These are phyloP conservation scores for Zoroaster sp. DNA, from an alignment of 53 echinoderm and acorn worm genomes.

Conservation along the genomic window DNA sequence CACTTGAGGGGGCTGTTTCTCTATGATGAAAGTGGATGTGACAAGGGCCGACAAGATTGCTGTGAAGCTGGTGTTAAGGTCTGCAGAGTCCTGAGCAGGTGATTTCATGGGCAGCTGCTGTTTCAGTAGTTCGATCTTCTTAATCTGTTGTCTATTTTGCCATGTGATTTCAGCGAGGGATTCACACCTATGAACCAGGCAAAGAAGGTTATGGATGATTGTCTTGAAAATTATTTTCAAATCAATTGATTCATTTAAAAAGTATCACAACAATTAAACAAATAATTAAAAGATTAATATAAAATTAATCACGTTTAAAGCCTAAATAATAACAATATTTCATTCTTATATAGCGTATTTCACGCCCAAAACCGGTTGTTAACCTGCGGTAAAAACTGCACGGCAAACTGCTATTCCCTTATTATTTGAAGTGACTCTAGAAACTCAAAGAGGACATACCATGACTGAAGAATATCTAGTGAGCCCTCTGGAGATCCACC, in stretches of 20 bases:
- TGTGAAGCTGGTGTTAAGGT: constrained; percentile 85
- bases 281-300: background rate
- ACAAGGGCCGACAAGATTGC: constrained; percentile 91
- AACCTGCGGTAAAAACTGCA: too few species aligned
- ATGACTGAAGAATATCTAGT: constrained; percentile 88
- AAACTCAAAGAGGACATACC: constrained; percentile 55
- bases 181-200: constrained; percentile 74
- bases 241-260: background rate
- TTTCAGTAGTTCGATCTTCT: constrained; percentile 85
- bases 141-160: constrained; percentile 96
- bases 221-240: too few species aligned
- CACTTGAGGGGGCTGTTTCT: constrained; percentile 99
- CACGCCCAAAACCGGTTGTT: too few species aligned
- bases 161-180: constrained; percentile 90
- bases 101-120: constrained; percentile 90
- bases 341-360: too few species aligned
- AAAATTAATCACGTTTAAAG: too few species aligned
- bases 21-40: constrained; percentile 97
- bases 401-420: too few species aligned
- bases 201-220: background rate
- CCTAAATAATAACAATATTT: too few species aligned
- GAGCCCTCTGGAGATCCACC: constrained; percentile 96
- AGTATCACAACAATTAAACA: background rate
- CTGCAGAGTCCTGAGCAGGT: constrained; percentile 74
- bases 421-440: too few species aligned